Evolutionary conservation across 1,140 invertebrate genomes (phyloP).

Genomic region (Euschistus heros): DNA sequence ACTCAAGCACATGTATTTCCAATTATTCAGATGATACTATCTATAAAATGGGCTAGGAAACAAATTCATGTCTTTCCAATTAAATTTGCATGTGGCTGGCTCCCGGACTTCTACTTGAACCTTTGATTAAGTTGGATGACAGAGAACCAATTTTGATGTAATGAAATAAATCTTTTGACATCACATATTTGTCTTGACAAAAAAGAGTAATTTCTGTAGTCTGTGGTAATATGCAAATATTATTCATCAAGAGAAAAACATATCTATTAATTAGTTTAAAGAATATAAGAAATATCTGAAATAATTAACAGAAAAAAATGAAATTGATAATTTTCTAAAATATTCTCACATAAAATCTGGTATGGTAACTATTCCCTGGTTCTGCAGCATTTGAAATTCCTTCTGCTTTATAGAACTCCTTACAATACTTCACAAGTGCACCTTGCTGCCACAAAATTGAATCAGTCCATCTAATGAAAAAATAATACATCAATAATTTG

Average conservation of each 20-base stretch:
- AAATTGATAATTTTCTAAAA: too few relatives aligned
- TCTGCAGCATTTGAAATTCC: constrained; percentile 59
- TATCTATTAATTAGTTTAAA: too few relatives aligned
- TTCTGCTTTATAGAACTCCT: constrained; percentile 67
- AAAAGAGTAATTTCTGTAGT: neutral
- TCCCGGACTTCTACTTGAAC: too few relatives aligned
- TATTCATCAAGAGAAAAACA: neutral
- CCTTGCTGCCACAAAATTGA: constrained; percentile 61
- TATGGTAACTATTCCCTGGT: constrained; percentile 70
- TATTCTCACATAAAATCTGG: constrained; percentile 70
- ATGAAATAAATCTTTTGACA: too few relatives aligned
- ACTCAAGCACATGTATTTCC: too few relatives aligned
- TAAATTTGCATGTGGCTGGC: too few relatives aligned
- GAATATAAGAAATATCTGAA: too few relatives aligned
- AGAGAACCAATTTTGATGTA: too few relatives aligned
- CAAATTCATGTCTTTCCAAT: too few relatives aligned
- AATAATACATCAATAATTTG: neutral
- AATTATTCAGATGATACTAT: too few relatives aligned
- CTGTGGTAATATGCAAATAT: neutral
- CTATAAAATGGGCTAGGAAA: too few relatives aligned
- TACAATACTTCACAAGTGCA: constrained; percentile 67
- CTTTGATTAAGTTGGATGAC: too few relatives aligned
- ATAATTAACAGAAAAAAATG: constrained; percentile 7
- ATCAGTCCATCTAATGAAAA: constrained; percentile 53
- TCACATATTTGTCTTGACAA: neutral